These are phyloP conservation scores for Rhinoderma darwinii DNA, from an alignment of 2,113 vertebrate genomes.

Conservation along the genomic window DNA sequence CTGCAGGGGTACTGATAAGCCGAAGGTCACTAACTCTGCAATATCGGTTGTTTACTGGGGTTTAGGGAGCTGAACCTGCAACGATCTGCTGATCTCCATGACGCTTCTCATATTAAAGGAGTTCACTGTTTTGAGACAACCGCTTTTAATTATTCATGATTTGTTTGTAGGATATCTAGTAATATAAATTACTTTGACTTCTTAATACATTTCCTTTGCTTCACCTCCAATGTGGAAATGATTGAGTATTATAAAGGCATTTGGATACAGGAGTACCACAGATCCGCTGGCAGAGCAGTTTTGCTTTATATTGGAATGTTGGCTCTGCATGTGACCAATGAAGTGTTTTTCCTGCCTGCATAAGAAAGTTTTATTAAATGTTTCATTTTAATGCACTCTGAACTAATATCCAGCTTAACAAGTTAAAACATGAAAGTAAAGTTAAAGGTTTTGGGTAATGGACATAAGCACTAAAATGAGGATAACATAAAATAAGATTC, in stretches of 20 bases:
- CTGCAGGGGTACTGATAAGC: too few species aligned
- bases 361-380: neutral
- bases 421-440: neutral
- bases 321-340: constrained; percentile 3
- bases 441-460: too few species aligned
- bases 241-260: neutral
- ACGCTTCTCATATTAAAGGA: too few species aligned
- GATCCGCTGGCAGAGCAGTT: neutral
- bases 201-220: neutral
- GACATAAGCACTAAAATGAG: too few species aligned
- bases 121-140: too few species aligned
- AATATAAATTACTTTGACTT: neutral
- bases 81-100: too few species aligned
- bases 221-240: neutral
- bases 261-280: constrained; percentile 6
- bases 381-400: neutral
- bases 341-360: constrained; percentile 17
- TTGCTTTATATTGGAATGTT: constrained; percentile 39
- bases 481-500: too few species aligned
- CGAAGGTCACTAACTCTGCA: too few species aligned
- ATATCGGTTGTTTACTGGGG: too few species aligned
- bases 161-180: neutral
- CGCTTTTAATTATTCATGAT: neutral
- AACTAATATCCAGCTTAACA: neutral
- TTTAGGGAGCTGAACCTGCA: too few species aligned